Base-by-base conservation (phyloP, 2,797 vertebrate species). In the Petrocephalus schoutedeni region DNA sequence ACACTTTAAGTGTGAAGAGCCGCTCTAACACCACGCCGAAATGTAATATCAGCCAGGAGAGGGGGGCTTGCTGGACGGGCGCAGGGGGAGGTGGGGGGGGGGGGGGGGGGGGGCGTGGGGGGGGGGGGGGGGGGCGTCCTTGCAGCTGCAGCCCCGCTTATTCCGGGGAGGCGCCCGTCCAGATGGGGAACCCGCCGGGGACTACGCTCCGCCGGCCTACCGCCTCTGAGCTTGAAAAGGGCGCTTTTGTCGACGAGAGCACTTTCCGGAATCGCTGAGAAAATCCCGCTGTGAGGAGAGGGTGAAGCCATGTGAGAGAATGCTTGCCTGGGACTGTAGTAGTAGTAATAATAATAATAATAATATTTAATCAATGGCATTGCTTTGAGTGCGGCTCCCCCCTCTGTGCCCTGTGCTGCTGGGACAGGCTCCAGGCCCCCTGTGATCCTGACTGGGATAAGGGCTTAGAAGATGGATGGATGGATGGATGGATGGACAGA, bases 1-100 rank as follows among this genome's bases (percentile, higher is more conserved):
- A 83, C 80, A 83, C 51, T 83, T 83, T 83, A 54, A 45, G 36
- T 77, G 71, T 77, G 71, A 77, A 77, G 71, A 45, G 71, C 71
- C 45, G 36, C 14, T 77, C 36, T 77, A 45, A 45, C 71, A n/a
- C 71, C 16, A 0, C 41, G 71, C 45, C 19, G 41, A 41, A 77
- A 77, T 77, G 32, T 49, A 45, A 77, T 49, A 41, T 77, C 19
- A 41, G 36, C 36, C 19, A 3, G 16, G 71, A n/a, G 36, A 41
- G 71, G 71, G 7, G 71, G n/a, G 32, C 1, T 0, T 6, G 67
- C 32, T 0, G 0, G 36, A 19, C 14, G 32, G 16, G 41, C 16
- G 5, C 71, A 9, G 41, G 28, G 0, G 67, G 28, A 9, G 41
- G 28, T 1, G 67, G 28, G 14, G 16, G 67, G 16, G 14, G 71